Evolutionary conservation across 2,797 vertebrate species (phyloP), one percentile per base, ranked within the genome.

Genomic region (Siniperca scherzeri): DNA sequence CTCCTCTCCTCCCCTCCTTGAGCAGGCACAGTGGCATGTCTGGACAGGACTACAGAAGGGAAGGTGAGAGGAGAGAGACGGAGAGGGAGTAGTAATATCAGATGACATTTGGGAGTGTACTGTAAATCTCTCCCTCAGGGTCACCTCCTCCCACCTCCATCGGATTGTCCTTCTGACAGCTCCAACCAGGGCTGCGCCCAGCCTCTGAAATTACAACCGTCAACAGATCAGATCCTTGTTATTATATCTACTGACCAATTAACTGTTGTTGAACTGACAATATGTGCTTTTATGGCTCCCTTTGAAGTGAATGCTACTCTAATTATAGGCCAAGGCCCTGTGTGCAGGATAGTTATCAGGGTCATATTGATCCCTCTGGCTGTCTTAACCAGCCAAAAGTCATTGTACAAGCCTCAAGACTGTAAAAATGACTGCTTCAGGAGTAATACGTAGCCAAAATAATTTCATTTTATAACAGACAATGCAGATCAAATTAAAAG

Each of bases 91-190:
- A 48, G 77, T 81, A 69, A 90, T 86, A 92, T 92, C 89, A 68
- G 82, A 82, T 92, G 85, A 88, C 81, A 62, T 80, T 85, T 81
- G 80, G 81, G 87, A 91, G 83, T 78, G 3, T 85, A 90, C 91
- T 86, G 83, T 90, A 90, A 92, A 92, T 91, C 86, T 88, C 85
- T 84, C 86, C 89, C 90, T 62, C 87, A 70, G 90, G 91, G 84
- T 88, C 86, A 73, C 77, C 88, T 76, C 86, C 83, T 74, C 88
- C 78, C 72, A 52, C 70, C 57, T 75, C 65, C 85, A 59, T 85
- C 42, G 9, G 80, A 90, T 88, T 89, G 88, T 88, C 88, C 83
- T 36, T 73, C 55, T 85, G 80, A 85, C 88, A 88, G 67, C 65
- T 88, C 77, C 61, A 72, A 77, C 81, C 84, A 68, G 57, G 65